Percentiles rank a stretch among this genome's conserved stretches.
Conservation (phyloP, 2,797 vertebrate species). For the Merluccius polli region DNA sequence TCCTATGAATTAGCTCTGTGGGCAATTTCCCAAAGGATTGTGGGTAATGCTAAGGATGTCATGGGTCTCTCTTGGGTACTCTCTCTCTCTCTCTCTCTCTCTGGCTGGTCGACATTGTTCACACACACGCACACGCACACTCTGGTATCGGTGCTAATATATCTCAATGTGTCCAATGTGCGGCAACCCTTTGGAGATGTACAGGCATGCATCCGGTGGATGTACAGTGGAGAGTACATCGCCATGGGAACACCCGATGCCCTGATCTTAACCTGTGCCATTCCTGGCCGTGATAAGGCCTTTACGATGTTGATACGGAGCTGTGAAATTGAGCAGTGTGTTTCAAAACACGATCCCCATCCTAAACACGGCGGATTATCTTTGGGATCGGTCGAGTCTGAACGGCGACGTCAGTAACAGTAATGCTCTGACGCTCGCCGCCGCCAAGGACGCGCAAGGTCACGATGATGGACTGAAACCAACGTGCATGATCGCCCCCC, state of each 20-base stretch:
- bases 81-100: slow-evolving; percentile 20
- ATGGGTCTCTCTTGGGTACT: slow-evolving; percentile 34
- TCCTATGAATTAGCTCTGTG: slow-evolving; percentile 48
- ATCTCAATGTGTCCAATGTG: slow-evolving; percentile 27
- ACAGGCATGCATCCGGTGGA: no score
- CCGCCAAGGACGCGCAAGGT: no score
- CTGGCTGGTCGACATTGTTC: neutral
- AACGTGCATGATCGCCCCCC: no score
- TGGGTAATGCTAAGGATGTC: slow-evolving; percentile 39
- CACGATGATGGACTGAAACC: no score
- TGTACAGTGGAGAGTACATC: neutral
- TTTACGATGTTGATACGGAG: slow-evolving; percentile 37
- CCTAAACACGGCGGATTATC: neutral
- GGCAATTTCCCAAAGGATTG: slow-evolving; percentile 47
- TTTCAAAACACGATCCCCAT: neutral
- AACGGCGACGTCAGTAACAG: neutral
- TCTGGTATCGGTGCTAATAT: slow-evolving; percentile 47
- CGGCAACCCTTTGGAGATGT: slow-evolving; percentile 21
- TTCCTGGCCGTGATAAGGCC: slow-evolving; percentile 39
- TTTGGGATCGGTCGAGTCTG: neutral
- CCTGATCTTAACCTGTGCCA: slow-evolving; percentile 22
- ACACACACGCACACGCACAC: slow-evolving; percentile 11
- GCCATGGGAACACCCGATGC: slow-evolving; percentile 37
- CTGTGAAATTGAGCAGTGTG: slow-evolving; percentile 20
- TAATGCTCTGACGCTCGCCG: neutral